Evolutionary conservation across 2,888 invertebrate genomes (phyloP), one percentile per base, ranked within the genome.

Genomic region (Trimorus sp.): DNA sequence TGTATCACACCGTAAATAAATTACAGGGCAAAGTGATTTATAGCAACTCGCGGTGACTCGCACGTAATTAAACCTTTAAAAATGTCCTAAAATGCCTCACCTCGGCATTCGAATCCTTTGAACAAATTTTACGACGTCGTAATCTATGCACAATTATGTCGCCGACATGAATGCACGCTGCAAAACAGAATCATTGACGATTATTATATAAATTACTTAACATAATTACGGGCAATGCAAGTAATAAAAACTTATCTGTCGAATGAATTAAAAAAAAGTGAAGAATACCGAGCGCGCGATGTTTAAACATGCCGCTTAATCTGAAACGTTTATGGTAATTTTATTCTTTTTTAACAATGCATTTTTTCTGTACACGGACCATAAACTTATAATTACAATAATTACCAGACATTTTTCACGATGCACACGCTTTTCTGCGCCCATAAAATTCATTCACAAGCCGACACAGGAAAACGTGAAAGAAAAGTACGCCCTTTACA

Each of bases 301-400:
- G 26, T 38, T 78, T 42, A 66, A 53, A 71, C 53, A 53, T 16
- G 12, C 58, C 63, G 48, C 54, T 37, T 69, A 63, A 79, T 69
- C 54, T 63, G 42, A 74, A 74, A 63, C 74, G 74, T 79, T 79
- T 74, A 79, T 63, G 74, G 0, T 79, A 75, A 69, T 65, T 66
- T 75, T 63, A 75, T 79, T 79, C 54, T 36, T 65, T 68, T 69
- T 79, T 63, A 51, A 58, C 45, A 62, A 69, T 65, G 65, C 53
- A 70, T 75, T 69, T 79, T 69, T 70, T 42, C 63, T 53, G 74
- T 74, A 70, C 59, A 65, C 69, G 70, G 69, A 69, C 65, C 74
- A 75, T 75, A 79, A 79, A 79, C n/a, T 69, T 63, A 66, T 69
- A 79, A 79, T 74, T 74, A 74, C 58, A 74, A 65, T 74, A 63